Evolutionary conservation across 2,797 vertebrate genomes (phyloP).

Genomic region (Alca torda): DNA sequence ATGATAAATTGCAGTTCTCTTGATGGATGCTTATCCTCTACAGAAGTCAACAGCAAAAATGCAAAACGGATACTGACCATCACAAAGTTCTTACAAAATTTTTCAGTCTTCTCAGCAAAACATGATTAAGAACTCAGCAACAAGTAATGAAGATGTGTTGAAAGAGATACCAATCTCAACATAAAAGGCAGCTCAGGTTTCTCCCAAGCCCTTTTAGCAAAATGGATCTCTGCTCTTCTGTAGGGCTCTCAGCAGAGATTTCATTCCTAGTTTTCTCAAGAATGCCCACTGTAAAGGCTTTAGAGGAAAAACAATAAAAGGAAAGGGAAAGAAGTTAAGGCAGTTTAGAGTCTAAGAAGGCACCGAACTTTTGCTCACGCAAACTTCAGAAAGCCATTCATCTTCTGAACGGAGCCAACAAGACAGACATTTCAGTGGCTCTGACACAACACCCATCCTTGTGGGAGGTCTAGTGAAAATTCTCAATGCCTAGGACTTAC

Average conservation of each 20-base stretch:
- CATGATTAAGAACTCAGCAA: not conserved
- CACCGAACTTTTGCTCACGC: not conserved
- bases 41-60: constrained; percentile 15
- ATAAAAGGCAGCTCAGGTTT: not conserved
- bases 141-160: not conserved
- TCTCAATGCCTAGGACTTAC: not conserved
- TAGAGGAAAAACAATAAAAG: not conserved
- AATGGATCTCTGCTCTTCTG: not conserved
- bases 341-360: not conserved
- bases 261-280: not conserved
- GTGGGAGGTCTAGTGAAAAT: constrained; percentile 31
- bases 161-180: not conserved
- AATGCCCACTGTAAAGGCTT: not conserved
- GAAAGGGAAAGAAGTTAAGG: not conserved
- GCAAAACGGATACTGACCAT: not conserved
- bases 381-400: constrained; percentile 7
- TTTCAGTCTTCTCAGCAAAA: not conserved
- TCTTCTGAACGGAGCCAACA: not conserved
- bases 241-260: not conserved
- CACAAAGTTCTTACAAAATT: not conserved
- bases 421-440: not conserved
- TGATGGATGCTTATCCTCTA: constrained; percentile 32
- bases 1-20: not conserved
- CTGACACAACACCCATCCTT: not conserved
- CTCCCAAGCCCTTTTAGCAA: not conserved